Conservation (phyloP, 2,113 vertebrate genomes). For the Cacatua alba region DNA sequence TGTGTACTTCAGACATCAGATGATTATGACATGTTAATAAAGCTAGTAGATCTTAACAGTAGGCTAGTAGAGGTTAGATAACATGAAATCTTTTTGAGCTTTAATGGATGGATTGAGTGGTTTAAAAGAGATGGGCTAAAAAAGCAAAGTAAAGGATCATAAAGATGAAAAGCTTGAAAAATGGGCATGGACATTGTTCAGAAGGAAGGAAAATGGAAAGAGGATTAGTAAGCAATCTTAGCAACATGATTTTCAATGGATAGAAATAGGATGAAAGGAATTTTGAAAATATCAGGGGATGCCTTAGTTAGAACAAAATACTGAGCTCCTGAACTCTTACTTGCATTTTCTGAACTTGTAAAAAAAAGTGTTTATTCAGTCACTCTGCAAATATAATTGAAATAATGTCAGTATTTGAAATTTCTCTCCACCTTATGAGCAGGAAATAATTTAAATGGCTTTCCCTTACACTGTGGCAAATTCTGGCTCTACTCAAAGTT, state of each 20-base stretch:
- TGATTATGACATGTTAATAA: background rate
- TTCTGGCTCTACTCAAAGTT: background rate
- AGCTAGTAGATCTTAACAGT: background rate
- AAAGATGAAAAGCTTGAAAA: background rate
- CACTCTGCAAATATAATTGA: background rate
- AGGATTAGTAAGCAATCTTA: background rate
- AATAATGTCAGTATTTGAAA: background rate
- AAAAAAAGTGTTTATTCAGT: background rate
- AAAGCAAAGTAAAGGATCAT: background rate
- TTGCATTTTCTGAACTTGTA: background rate
- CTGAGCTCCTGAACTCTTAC: background rate
- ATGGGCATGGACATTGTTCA: background rate
- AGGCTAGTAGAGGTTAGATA: background rate
- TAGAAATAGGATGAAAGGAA: background rate
- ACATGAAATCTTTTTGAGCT: background rate
- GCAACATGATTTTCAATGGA: background rate
- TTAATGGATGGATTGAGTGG: background rate
- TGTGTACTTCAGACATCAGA: background rate
- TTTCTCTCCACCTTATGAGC: background rate
- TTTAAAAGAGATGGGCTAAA: background rate
- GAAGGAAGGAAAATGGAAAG: background rate
- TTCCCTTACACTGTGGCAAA: background rate
- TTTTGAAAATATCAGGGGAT: background rate
- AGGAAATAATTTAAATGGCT: background rate
- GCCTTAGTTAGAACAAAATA: background rate